A percentile compares a stretch with the other conserved stretches of the same genome.
Evolutionary conservation across 2,797 vertebrate species (phyloP).

Genomic region (Chaenodraco wilsoni): DNA sequence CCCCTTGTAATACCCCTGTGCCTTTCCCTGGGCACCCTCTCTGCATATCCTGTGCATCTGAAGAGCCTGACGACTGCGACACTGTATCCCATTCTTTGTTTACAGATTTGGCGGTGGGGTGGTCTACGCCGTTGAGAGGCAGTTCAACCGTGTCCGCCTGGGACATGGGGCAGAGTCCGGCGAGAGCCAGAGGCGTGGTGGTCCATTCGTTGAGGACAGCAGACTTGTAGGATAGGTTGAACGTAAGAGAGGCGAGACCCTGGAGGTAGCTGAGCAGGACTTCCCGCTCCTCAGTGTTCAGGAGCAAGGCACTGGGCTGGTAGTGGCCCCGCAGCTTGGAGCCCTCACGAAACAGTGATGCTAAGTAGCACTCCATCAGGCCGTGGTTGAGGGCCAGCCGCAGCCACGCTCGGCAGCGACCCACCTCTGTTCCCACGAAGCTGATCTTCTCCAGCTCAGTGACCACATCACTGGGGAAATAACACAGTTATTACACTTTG

Average conservation of each 20-base stretch:
- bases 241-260: slow-evolving; percentile 90
- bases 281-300: slow-evolving; percentile 91
- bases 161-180: slow-evolving; percentile 88
- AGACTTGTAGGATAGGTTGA: slow-evolving; percentile 94
- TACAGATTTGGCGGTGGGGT: slow-evolving; percentile 52
- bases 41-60: slow-evolving; percentile 82
- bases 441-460: slow-evolving; percentile 90
- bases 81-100: slow-evolving; percentile 88
- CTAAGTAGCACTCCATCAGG: slow-evolving; percentile 94
- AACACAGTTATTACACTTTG: not conserved
- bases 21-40: slow-evolving; percentile 55
- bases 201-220: slow-evolving; percentile 96
- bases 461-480: slow-evolving; percentile 86
- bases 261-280: slow-evolving; percentile 96
- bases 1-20: slow-evolving; percentile 54
- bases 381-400: slow-evolving; percentile 93
- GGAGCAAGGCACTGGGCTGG: slow-evolving; percentile 88
- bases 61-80: slow-evolving; percentile 90
- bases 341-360: slow-evolving; percentile 89
- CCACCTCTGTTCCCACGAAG: slow-evolving; percentile 92
- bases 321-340: slow-evolving; percentile 87
- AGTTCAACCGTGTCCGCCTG: slow-evolving; percentile 77
- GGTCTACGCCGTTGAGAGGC: slow-evolving; percentile 45
- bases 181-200: slow-evolving; percentile 90
- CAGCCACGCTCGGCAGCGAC: slow-evolving; percentile 95